Conservation (phyloP, 2,888 invertebrate species). For the Brachycybe producta region DNA sequence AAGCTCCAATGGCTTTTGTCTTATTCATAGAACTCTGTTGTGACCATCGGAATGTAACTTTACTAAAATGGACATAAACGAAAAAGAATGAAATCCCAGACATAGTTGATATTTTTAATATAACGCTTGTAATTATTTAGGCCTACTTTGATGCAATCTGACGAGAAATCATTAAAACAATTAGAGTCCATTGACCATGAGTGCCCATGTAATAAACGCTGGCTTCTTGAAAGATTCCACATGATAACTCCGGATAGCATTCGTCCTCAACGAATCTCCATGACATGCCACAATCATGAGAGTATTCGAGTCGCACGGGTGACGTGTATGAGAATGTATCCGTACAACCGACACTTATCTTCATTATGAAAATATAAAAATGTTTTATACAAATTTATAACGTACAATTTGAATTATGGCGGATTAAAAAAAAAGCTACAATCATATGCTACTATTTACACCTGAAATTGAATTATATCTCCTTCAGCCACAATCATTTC, state of each 20-base stretch:
- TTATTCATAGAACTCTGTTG: neutral
- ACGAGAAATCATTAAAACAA: slow-evolving; percentile 31
- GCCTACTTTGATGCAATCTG: slow-evolving; percentile 28
- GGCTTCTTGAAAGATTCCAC: slow-evolving; percentile 29
- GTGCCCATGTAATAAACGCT: slow-evolving; percentile 32
- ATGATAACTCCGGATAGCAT: slow-evolving; percentile 31
- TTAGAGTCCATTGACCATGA: slow-evolving; percentile 32
- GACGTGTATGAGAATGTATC: neutral
- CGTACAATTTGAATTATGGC: neutral
- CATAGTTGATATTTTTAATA: too few species aligned
- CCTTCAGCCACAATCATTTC: neutral
- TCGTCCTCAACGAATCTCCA: slow-evolving; percentile 32
- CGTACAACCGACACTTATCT: slow-evolving; percentile 2
- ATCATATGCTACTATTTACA: neutral
- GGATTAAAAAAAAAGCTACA: neutral
- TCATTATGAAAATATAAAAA: too few species aligned
- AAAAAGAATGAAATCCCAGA: too few species aligned
- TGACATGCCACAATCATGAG: slow-evolving; percentile 31
- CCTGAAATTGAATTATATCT: slow-evolving; percentile 6
- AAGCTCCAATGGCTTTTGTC: slow-evolving; percentile 25
- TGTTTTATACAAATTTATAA: neutral
- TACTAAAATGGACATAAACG: slow-evolving; percentile 5
- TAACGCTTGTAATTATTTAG: too few species aligned
- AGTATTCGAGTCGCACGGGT: slow-evolving; percentile 33
- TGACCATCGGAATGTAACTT: slow-evolving; percentile 4